A percentile compares a stretch with the other conserved stretches of the same genome.
Evolutionary conservation across 1,140 invertebrate genomes (phyloP).

Genomic region (Bombus affinis): DNA sequence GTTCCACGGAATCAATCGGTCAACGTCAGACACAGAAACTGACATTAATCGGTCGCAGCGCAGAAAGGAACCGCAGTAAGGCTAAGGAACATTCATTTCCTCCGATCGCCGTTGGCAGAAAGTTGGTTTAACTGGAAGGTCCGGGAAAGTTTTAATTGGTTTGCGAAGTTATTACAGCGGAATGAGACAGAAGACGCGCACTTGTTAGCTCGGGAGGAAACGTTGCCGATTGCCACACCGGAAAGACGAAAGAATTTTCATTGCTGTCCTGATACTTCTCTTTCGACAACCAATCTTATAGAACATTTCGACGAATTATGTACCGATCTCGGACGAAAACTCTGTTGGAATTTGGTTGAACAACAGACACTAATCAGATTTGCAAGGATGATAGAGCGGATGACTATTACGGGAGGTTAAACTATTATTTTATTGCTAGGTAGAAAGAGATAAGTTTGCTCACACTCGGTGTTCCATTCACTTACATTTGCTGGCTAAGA

Average conservation of each 20-base stretch:
- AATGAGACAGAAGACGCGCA: slow-evolving; percentile 59
- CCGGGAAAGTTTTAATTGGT: slow-evolving; percentile 61
- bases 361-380: too few species aligned
- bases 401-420: too few species aligned
- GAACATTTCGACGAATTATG: not conserved
- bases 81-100: slow-evolving; percentile 56
- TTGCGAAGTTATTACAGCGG: slow-evolving; percentile 58
- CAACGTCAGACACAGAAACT: slow-evolving; percentile 54
- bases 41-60: slow-evolving; percentile 51
- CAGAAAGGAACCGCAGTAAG: slow-evolving; percentile 43
- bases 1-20: slow-evolving; percentile 47
- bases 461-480: too few species aligned
- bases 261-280: not conserved
- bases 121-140: slow-evolving; percentile 57
- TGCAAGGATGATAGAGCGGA: too few species aligned
- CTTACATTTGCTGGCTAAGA: too few species aligned
- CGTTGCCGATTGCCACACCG: slow-evolving; percentile 26
- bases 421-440: too few species aligned
- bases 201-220: slow-evolving; percentile 37
- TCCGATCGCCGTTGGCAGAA: slow-evolving; percentile 48
- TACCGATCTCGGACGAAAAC: too few species aligned
- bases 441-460: too few species aligned
- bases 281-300: too few species aligned
- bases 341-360: too few species aligned
- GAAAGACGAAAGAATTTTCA: slow-evolving; percentile 22